Conservation (phyloP, 2,888 invertebrate species). For the Acanthoscelides obtectus region DNA sequence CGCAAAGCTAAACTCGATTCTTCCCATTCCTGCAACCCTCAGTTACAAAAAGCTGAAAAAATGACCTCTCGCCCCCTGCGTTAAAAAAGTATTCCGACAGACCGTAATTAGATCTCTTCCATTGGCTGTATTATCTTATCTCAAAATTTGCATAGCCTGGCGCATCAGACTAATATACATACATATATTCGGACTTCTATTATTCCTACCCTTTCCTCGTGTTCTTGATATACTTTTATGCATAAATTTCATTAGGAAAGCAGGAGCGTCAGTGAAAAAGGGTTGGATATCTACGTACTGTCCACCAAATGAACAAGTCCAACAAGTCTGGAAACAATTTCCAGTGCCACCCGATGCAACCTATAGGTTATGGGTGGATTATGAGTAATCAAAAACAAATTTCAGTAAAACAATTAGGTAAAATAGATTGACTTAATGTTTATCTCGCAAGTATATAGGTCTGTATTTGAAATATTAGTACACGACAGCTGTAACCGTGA, state of each 20-base stretch:
- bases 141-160: constrained; percentile 1
- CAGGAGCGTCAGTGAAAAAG: neutral
- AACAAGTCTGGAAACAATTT: too few species aligned
- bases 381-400: too few species aligned
- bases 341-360: too few species aligned
- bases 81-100: neutral
- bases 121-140: constrained; percentile 3
- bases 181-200: neutral
- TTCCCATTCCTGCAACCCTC: neutral
- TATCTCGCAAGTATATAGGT: too few species aligned
- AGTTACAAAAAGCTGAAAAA: neutral
- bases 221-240: neutral
- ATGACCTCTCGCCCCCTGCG: neutral
- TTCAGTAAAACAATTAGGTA: too few species aligned
- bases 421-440: too few species aligned
- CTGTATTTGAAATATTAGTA: too few species aligned
- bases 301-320: too few species aligned
- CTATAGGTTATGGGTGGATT: too few species aligned
- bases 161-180: constrained; percentile 1
- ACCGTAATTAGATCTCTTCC: neutral
- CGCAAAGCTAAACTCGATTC: neutral
- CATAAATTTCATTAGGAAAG: neutral
- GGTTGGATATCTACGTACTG: neutral
- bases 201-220: neutral
- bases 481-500: too few species aligned